Evolutionary conservation across 1,140 invertebrate genomes (phyloP).

Genomic region (Elymnias hypermnestra): DNA sequence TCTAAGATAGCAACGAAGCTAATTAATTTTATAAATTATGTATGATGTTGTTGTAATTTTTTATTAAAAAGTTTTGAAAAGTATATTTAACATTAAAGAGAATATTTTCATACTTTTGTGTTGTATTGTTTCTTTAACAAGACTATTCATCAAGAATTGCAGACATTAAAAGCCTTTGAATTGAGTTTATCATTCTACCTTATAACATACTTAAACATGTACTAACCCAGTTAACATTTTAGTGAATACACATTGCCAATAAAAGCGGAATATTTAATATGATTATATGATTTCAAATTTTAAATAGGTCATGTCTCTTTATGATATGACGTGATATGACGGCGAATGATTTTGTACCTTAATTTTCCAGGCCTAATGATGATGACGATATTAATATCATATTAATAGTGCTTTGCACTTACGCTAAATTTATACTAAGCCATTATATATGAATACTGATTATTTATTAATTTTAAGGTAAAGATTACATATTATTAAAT

Average conservation of each 20-base stretch:
- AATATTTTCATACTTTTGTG: no score
- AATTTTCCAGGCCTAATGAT: conserved; percentile 7
- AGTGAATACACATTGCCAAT: conserved; percentile 19
- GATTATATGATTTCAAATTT: no score
- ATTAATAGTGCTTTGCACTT: conserved; percentile 29
- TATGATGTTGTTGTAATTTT: no score
- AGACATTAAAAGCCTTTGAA: conserved; percentile 24
- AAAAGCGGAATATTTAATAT: conserved; percentile 14
- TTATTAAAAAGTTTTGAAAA: no score
- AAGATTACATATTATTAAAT: conserved; percentile 5
- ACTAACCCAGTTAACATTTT: not conserved
- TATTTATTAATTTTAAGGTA: conserved; percentile 2
- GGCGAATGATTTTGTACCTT: conserved; percentile 61
- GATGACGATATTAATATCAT: not conserved
- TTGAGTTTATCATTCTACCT: not conserved
- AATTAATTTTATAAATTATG: no score
- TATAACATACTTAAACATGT: not conserved
- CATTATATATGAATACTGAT: conserved; percentile 10
- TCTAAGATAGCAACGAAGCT: not conserved
- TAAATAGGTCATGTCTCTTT: conserved; percentile 23
- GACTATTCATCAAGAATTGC: conserved; percentile 4
- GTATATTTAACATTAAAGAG: no score
- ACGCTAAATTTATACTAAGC: conserved; percentile 13
- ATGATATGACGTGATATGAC: conserved; percentile 68
- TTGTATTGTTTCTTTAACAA: no score